phyloP scores from a whole-genome alignment of 1,140 invertebrate genomes.

The Hycleus cichorii region DNA sequence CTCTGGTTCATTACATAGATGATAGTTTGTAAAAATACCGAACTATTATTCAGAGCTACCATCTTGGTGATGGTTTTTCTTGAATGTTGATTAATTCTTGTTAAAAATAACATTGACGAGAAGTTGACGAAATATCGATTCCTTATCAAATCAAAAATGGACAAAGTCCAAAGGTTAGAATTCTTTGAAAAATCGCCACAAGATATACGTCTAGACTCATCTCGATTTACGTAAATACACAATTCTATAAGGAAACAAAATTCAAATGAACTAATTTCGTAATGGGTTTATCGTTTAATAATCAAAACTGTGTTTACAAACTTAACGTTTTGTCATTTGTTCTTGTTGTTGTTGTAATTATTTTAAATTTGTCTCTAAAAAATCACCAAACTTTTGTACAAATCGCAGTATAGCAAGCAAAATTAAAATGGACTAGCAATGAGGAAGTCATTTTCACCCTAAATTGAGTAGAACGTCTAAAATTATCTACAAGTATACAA shows the following conservation, averaged over 20 bases:
- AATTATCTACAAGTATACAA: constrained; percentile 37
- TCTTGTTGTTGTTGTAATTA: too few relatives aligned
- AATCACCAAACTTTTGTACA: too few relatives aligned
- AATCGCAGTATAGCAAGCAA: too few relatives aligned
- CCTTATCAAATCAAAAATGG: constrained; percentile 1
- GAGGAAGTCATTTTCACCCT: too few relatives aligned
- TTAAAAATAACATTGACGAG: constrained; percentile 9
- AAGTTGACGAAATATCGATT: constrained; percentile 2
- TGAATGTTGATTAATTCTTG: constrained; percentile 6
- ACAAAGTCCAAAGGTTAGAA: constrained; percentile 17
- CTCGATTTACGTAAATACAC: background rate
- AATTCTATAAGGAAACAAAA: background rate
- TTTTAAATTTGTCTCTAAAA: too few relatives aligned
- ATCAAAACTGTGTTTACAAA: constrained; percentile 13
- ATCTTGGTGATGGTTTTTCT: constrained; percentile 6
- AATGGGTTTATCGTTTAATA: constrained; percentile 16
- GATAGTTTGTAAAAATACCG: constrained; percentile 28
- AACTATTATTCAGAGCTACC: constrained; percentile 20
- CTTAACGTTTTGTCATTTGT: background rate
- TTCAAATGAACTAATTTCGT: constrained; percentile 3
- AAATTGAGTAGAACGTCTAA: constrained; percentile 25
- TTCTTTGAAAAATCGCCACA: background rate
- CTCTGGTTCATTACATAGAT: constrained; percentile 37
- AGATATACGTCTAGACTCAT: background rate
- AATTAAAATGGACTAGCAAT: too few relatives aligned